Base-by-base conservation (phyloP, 2,888 invertebrate species). In the Branchellion lobata region DNA sequence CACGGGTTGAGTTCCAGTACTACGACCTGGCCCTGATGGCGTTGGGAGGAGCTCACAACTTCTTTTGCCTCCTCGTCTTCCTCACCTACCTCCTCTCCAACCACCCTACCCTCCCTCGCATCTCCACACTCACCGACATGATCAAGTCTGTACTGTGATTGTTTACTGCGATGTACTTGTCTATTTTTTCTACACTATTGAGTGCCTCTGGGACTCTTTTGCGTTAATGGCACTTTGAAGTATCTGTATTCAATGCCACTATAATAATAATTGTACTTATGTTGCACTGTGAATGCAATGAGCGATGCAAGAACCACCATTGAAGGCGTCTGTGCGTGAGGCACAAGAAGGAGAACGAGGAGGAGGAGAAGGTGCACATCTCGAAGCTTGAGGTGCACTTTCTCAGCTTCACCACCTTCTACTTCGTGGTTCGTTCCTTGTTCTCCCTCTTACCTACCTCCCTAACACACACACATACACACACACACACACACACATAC, bases 11-110 rank as follows among this genome's bases (percentile, higher is more conserved):
- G 3, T 27, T 80, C 33, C 34, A 80, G 68, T 31, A 80, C 24
- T 80, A 80, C 34, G 80, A 84, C 84, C 3, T 80, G 86, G 81
- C 71, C 3, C 40, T 80, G 0, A 40, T 69, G 24, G 80, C 34
- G 1, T 71, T 80, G 1, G 86, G 87, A n/a, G 84, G 85, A 3
- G 74, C 84, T 0, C 87, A 87, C 81, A 86, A 86, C 82, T 82
- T 86, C 72, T 84, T 86, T 80, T 85, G 84, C 24, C 79, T 85
- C 2, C 83, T 87, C 21, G 85, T 87, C 3, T 84, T 87, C 71
- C 79, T 86, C 81, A 87, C 86, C 79, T 87, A 86, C 83, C 86
- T 87, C 82, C 84, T 87, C 29, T 86, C 87, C 61, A 87, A 87
- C 81, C 86, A 86, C 81, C 87, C 87, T n/a, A 83, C 85, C 21